Evolutionary conservation across 2,113 vertebrate species (phyloP).

Genomic region (Toxostoma redivivum): DNA sequence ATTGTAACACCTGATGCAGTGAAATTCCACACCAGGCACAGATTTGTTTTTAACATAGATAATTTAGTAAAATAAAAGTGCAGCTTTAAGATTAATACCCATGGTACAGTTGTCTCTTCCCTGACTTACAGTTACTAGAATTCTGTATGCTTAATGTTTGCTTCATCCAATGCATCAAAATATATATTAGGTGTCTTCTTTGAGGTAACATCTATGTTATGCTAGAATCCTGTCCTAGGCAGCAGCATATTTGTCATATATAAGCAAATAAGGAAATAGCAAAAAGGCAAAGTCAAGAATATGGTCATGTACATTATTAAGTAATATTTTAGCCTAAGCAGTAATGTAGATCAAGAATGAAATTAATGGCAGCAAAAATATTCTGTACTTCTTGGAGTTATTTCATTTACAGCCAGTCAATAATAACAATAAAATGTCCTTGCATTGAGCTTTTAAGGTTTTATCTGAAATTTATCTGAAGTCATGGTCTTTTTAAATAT

Average conservation of each 20-base stretch:
- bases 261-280: neutral
- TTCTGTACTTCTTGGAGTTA: constrained; percentile 7
- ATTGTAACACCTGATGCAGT: constrained; percentile 88
- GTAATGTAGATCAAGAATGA: constrained; percentile 13
- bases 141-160: neutral
- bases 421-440: constrained; percentile 42
- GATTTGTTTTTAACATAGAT: constrained; percentile 85
- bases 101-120: constrained; percentile 62
- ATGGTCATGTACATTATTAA: neutral
- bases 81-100: constrained; percentile 77
- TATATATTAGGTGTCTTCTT: neutral
- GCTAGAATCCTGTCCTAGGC: neutral
- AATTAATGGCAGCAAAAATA: constrained; percentile 9
- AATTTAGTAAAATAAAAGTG: constrained; percentile 89
- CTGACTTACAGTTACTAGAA: constrained; percentile 29
- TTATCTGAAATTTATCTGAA: constrained; percentile 39
- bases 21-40: constrained; percentile 83
- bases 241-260: constrained; percentile 1
- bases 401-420: constrained; percentile 7
- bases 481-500: neutral
- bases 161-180: neutral
- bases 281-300: neutral
- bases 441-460: constrained; percentile 4
- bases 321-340: constrained; percentile 3
- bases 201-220: neutral